Evolutionary conservation across 2,888 invertebrate species (phyloP).

Genomic region (Synergus laeviventris): DNA sequence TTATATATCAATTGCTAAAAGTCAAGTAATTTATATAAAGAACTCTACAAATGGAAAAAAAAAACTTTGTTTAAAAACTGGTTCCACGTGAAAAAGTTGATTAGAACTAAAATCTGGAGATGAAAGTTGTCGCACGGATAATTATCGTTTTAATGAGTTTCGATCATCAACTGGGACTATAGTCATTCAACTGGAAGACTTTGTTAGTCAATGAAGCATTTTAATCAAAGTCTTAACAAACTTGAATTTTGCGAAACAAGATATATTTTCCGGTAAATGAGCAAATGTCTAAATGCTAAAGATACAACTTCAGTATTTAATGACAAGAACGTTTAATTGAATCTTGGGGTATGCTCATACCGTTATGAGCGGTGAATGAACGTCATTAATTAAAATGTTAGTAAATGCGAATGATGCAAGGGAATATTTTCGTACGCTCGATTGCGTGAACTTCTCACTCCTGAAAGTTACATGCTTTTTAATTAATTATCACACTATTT

Average conservation of each 20-base stretch:
- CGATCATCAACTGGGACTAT: conserved; percentile 19
- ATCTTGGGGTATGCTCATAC: conserved; percentile 32
- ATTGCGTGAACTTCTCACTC: conserved; percentile 1
- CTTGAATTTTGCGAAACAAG: conserved; percentile 34
- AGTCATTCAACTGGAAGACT: background rate
- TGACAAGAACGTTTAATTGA: conserved; percentile 39
- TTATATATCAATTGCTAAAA: conserved; percentile 13
- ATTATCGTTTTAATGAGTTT: conserved; percentile 17
- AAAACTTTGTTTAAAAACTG: too few species aligned
- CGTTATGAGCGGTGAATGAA: conserved; percentile 39
- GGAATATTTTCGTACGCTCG: conserved; percentile 5
- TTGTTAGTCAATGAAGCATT: conserved; percentile 1
- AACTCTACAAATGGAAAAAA: too few species aligned
- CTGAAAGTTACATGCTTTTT: background rate
- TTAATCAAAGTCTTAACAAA: background rate
- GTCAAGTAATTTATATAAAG: conserved; percentile 1
- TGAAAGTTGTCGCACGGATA: background rate
- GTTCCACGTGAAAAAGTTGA: background rate
- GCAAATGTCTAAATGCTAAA: conserved; percentile 19
- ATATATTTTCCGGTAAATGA: conserved; percentile 11
- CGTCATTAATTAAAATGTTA: conserved; percentile 39
- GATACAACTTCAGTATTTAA: conserved; percentile 18
- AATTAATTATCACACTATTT: background rate
- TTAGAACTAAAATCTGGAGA: background rate
- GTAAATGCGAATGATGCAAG: conserved; percentile 28